These are phyloP conservation scores for Acanthisitta chloris DNA, from an alignment of 2,113 vertebrate genomes.

Conservation along the genomic window DNA sequence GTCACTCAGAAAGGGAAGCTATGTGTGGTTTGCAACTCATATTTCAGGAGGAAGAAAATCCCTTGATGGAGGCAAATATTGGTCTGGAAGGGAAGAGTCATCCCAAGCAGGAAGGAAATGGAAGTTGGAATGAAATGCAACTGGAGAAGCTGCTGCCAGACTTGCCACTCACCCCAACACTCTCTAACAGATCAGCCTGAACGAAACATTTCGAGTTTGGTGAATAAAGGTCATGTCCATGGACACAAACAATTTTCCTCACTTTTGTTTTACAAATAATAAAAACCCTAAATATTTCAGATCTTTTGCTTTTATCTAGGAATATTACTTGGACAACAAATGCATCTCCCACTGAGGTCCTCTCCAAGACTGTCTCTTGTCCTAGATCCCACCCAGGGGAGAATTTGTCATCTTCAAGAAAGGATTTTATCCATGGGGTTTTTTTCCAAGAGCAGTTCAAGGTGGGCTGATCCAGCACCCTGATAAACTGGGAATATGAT, in stretches of 20 bases:
- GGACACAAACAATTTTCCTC: background rate
- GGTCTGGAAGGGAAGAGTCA: background rate
- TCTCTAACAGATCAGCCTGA: background rate
- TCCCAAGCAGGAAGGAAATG: background rate
- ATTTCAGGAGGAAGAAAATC: background rate
- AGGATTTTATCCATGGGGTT: background rate
- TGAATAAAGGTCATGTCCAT: background rate
- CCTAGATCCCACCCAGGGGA: background rate
- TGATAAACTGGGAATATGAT: accelerated
- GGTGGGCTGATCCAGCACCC: background rate
- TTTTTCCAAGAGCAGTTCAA: background rate
- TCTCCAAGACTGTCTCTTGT: background rate
- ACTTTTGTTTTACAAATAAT: background rate
- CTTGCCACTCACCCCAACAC: background rate
- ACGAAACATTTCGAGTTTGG: background rate
- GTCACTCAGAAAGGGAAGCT: background rate
- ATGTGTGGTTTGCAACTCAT: background rate
- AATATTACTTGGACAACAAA: background rate
- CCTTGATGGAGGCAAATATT: background rate
- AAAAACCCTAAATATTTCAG: background rate
- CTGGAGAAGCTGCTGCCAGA: background rate
- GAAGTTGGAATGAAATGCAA: background rate
- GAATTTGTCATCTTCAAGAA: background rate
- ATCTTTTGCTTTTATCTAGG: background rate
- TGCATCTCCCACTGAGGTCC: background rate